A percentile compares a stretch with the other conserved stretches of the same genome.
Evolutionary conservation across 2,888 invertebrate species (phyloP).

Genomic region (Nysson spinosus): DNA sequence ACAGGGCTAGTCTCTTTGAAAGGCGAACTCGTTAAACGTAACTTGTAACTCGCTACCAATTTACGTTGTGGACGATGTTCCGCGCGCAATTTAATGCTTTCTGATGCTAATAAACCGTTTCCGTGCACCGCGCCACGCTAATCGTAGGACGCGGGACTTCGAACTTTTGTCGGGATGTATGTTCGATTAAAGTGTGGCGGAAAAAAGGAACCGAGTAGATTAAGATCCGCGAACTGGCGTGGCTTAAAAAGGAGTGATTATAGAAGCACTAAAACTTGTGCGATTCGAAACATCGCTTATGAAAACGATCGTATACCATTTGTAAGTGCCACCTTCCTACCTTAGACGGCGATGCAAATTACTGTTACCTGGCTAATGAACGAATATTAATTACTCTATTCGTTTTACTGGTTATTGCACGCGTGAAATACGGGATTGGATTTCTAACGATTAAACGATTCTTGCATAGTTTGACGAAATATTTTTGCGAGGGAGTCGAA

Average conservation of each 20-base stretch:
- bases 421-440: neutral
- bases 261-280: neutral
- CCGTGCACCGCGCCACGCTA: conserved; percentile 14
- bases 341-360: conserved; percentile 9
- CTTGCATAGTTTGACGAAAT: conserved; percentile 21
- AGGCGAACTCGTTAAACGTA: conserved; percentile 42
- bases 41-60: conserved; percentile 54
- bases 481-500: neutral
- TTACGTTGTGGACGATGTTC: conserved; percentile 52
- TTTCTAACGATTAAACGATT: conserved; percentile 20
- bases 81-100: conserved; percentile 53
- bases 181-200: conserved; percentile 31
- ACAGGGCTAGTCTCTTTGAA: conserved; percentile 22
- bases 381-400: conserved; percentile 28
- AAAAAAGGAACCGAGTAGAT: neutral
- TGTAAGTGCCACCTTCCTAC: conserved; percentile 1
- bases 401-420: conserved; percentile 17
- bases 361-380: conserved; percentile 23
- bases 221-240: too few relatives aligned
- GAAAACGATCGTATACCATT: conserved; percentile 7
- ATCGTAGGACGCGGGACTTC: conserved; percentile 24
- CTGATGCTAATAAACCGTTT: conserved; percentile 55
- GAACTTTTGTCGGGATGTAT: conserved; percentile 14
- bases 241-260: conserved; percentile 6
- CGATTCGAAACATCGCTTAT: too few relatives aligned